Evolutionary conservation across 2,888 invertebrate species (phyloP).

Genomic region (Strigamia maritima): DNA sequence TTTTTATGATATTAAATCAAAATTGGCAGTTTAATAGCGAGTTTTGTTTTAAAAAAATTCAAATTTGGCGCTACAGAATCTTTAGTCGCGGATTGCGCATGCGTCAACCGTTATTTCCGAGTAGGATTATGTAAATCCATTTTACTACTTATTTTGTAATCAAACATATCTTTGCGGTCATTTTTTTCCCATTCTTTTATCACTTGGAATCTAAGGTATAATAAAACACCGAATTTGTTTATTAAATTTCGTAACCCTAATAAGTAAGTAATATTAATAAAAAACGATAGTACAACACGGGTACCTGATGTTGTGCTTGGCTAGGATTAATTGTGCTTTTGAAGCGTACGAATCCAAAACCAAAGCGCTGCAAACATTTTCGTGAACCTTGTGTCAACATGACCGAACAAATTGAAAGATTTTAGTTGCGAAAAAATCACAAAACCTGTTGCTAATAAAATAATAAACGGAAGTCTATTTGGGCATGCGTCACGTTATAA

Average conservation of each 20-base stretch:
- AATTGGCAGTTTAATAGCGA: background rate
- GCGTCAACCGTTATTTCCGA: background rate
- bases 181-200: no score
- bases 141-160: background rate
- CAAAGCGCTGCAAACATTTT: background rate
- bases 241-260: background rate
- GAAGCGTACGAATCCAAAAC: background rate
- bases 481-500: no score
- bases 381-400: background rate
- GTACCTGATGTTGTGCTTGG: background rate
- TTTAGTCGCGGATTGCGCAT: background rate
- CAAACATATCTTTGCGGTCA: no score
- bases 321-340: background rate
- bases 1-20: background rate
- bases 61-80: background rate
- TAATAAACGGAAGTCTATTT: background rate
- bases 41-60: background rate
- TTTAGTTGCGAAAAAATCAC: background rate
- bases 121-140: background rate
- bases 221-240: background rate
- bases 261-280: background rate
- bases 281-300: background rate
- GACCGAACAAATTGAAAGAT: background rate
- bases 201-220: background rate
- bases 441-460: background rate